These are phyloP conservation scores for Anthopleura sola DNA, from an alignment of 64 coral and sea anemone genomes.

Conservation along the genomic window DNA sequence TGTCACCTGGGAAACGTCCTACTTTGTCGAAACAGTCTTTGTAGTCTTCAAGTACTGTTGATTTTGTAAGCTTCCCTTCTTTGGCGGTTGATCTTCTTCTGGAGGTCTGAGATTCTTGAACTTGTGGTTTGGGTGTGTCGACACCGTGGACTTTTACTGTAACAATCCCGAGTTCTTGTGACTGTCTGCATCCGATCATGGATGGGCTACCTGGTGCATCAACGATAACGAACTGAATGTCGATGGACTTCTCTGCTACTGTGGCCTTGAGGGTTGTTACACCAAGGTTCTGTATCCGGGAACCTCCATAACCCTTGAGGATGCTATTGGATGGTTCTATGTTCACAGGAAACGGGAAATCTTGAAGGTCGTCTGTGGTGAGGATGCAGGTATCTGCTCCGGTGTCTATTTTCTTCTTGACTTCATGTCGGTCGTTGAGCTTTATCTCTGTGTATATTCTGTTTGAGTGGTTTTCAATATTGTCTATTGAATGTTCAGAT, in stretches of 20 bases:
- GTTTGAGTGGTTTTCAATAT: conserved; percentile 33
- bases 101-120: neutral
- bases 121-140: neutral
- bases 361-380: conserved; percentile 25
- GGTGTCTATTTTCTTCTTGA: conserved; percentile 55
- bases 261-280: conserved; percentile 18
- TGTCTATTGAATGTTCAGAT: conserved; percentile 37
- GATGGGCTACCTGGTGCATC: conserved; percentile 49
- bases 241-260: neutral
- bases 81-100: neutral
- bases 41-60: neutral
- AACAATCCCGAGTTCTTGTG: conserved; percentile 45
- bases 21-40: conserved; percentile 56
- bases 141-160: conserved; percentile 14
- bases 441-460: conserved; percentile 10
- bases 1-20: conserved; percentile 38
- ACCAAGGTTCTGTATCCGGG: conserved; percentile 32
- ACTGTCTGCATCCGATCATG: conserved; percentile 43
- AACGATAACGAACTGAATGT: conserved; percentile 34
- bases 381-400: conserved; percentile 49
- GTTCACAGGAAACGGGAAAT: conserved; percentile 1
- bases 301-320: conserved; percentile 42
- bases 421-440: conserved; percentile 23
- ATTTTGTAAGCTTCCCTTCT: neutral
- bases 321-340: neutral